phyloP scores from a whole-genome alignment of 2,113 vertebrate genomes.

The Lota lota region DNA sequence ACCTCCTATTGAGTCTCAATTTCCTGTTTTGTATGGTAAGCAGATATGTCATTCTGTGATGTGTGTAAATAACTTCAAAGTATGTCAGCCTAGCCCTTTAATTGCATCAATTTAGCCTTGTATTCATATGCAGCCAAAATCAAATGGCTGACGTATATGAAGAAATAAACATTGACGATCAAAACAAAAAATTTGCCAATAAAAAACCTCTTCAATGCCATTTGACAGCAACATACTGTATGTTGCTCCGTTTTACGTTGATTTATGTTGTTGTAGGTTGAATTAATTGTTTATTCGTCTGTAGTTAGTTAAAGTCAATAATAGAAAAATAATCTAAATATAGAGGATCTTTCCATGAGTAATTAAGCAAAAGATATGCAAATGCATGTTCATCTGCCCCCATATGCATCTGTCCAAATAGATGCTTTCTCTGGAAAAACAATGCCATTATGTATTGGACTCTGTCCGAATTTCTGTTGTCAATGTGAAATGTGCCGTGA shows the following conservation, averaged over 20 bases:
- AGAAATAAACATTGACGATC: background rate
- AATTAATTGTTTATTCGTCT: slow-evolving; percentile 26
- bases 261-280: slow-evolving; percentile 17
- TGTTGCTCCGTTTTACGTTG: slow-evolving; percentile 27
- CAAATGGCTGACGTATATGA: slow-evolving; percentile 34
- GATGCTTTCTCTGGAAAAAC: too few relatives aligned
- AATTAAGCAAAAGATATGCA: too few relatives aligned
- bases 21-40: slow-evolving; percentile 22
- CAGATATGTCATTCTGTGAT: slow-evolving; percentile 28
- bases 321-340: too few relatives aligned
- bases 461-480: too few relatives aligned
- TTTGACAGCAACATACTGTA: slow-evolving; percentile 57
- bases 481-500: too few relatives aligned
- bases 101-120: slow-evolving; percentile 37
- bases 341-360: too few relatives aligned
- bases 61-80: background rate
- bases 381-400: too few relatives aligned
- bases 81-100: slow-evolving; percentile 21
- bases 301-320: too few relatives aligned
- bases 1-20: slow-evolving; percentile 26
- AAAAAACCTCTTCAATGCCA: slow-evolving; percentile 36
- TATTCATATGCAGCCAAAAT: slow-evolving; percentile 29
- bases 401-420: too few relatives aligned
- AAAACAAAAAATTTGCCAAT: background rate
- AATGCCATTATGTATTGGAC: too few relatives aligned